Conservation (phyloP, 1,140 invertebrate genomes). For the Centruroides sculpturatus region DNA sequence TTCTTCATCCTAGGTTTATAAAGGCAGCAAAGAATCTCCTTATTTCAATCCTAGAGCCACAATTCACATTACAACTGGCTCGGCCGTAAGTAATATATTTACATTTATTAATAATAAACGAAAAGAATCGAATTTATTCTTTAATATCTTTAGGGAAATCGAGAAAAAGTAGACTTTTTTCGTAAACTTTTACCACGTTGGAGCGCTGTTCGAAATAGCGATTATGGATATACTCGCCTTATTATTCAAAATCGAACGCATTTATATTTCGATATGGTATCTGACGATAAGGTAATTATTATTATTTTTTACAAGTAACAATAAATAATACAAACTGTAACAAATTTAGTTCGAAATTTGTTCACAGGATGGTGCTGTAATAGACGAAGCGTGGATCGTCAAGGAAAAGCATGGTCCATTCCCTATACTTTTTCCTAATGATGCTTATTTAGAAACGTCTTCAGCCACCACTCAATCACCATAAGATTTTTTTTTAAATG, state of each 20-base stretch:
- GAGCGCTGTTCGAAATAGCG: constrained; percentile 67
- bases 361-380: constrained; percentile 41
- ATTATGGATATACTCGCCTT: constrained; percentile 87
- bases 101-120: not conserved
- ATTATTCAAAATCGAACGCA: constrained; percentile 67
- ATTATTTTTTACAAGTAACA: not conserved
- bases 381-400: constrained; percentile 59
- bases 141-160: constrained; percentile 36
- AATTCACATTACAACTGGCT: constrained; percentile 83
- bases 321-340: not conserved
- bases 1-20: constrained; percentile 36
- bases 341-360: not conserved
- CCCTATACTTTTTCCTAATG: not conserved
- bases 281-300: constrained; percentile 38
- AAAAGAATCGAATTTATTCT: not conserved
- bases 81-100: constrained; percentile 47
- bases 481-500: no score
- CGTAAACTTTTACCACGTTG: constrained; percentile 38
- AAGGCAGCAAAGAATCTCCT: constrained; percentile 54
- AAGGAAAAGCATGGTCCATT: constrained; percentile 39
- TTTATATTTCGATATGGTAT: constrained; percentile 79
- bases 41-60: constrained; percentile 77
- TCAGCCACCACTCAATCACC: no score
- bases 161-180: constrained; percentile 40
- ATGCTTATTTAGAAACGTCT: not conserved